phyloP scores from a whole-genome alignment of 2,797 vertebrate genomes.

The Tokudaia tokunoshimensis region DNA sequence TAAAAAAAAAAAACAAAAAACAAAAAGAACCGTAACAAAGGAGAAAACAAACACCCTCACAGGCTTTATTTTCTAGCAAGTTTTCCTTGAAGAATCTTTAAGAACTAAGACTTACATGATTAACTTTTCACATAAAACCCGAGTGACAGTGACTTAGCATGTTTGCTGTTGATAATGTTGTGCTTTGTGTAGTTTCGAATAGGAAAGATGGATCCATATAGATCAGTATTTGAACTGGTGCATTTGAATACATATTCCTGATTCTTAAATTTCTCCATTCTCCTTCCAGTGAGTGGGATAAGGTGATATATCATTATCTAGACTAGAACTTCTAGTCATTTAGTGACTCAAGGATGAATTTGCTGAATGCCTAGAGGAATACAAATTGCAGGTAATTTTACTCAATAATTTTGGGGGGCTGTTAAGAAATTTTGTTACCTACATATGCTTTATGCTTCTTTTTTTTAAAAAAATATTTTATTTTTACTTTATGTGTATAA shows the following conservation, averaged over 20 bases:
- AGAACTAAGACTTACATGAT: neutral
- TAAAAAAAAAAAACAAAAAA: neutral
- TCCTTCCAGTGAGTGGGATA: neutral
- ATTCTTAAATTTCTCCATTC: neutral
- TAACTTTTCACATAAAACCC: neutral
- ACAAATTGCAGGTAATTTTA: neutral
- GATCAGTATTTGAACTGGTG: neutral
- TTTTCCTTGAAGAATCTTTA: neutral
- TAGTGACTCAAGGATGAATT: neutral
- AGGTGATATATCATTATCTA: neutral
- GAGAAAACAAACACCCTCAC: neutral
- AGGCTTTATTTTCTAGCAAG: slow-evolving; percentile 5
- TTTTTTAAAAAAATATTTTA: neutral
- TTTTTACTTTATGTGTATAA: neutral
- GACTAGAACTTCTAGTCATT: neutral
- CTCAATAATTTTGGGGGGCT: neutral
- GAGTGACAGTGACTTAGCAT: neutral
- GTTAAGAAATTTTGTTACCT: neutral
- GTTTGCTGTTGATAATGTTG: neutral
- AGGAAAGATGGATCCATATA: neutral
- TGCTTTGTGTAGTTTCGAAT: neutral
- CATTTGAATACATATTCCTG: neutral
- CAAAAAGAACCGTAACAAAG: neutral
- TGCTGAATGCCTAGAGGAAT: neutral
- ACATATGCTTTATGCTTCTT: neutral